These are phyloP conservation scores for Sylvilagus floridanus DNA, from an alignment of 2,797 vertebrate species.

Conservation along the genomic window DNA sequence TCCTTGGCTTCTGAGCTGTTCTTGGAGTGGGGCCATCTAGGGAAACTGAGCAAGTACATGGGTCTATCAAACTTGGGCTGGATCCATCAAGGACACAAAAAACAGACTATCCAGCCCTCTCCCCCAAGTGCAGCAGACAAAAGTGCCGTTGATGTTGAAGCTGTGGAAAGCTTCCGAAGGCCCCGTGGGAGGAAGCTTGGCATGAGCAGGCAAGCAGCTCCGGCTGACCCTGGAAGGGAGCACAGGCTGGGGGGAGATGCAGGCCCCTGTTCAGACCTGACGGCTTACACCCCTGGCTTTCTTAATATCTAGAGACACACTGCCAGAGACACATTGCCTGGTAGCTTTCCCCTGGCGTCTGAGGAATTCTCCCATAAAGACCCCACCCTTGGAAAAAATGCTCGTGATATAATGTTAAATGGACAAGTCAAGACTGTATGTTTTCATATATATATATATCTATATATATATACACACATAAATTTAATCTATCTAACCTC, in stretches of 20 bases:
- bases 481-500: background rate
- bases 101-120: conserved; percentile 62
- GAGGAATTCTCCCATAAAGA: background rate
- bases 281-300: background rate
- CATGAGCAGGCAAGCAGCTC: background rate
- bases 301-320: background rate
- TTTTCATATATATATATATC: background rate
- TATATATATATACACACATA: background rate
- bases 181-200: conserved; percentile 69
- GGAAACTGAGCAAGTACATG: conserved; percentile 71
- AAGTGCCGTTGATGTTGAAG: conserved; percentile 63
- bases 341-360: background rate
- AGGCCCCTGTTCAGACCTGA: background rate
- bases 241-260: background rate
- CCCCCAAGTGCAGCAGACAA: conserved; percentile 60
- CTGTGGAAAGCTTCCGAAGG: conserved; percentile 35
- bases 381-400: background rate
- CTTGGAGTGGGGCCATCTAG: conserved; percentile 69
- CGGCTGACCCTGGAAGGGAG: background rate
- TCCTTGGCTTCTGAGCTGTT: conserved; percentile 73
- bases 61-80: conserved; percentile 66
- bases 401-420: accelerated
- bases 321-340: background rate
- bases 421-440: background rate
- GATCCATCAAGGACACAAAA: conserved; percentile 75